Evolutionary conservation across 2,888 invertebrate species (phyloP).

Genomic region (Tryphoninae sp.): DNA sequence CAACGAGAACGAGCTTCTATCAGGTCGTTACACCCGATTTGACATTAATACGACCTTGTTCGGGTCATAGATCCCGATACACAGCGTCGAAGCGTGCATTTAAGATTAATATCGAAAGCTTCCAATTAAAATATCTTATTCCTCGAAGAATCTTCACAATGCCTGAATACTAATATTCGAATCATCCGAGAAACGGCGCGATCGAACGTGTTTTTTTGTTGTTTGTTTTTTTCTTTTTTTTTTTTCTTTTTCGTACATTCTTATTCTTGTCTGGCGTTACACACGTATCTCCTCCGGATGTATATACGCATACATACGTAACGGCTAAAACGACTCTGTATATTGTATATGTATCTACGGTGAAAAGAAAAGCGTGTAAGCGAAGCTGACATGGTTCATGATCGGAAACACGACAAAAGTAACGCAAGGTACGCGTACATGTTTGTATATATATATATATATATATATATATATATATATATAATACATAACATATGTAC

Average conservation of each 20-base stretch:
- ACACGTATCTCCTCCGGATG: conserved; percentile 36
- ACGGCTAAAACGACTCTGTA: neutral
- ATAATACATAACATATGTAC: neutral
- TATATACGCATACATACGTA: conserved; percentile 9
- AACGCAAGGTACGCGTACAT: conserved; percentile 3
- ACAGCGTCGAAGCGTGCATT: no score
- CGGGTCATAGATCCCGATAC: no score
- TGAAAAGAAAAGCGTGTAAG: conserved; percentile 48
- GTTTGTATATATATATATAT: neutral
- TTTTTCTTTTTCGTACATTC: neutral
- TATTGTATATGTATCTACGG: conserved; percentile 17
- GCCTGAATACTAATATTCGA: no score
- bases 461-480: conserved; percentile 1
- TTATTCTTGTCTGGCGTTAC: conserved; percentile 36
- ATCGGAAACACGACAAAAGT: conserved; percentile 26
- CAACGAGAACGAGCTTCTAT: no score
- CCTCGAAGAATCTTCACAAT: no score
- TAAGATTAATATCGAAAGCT: no score
- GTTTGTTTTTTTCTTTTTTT: neutral
- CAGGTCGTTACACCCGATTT: no score
- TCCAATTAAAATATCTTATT: no score
- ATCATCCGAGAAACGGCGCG: no score
- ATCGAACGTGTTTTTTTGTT: neutral
- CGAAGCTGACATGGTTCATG: neutral
- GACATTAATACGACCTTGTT: no score